A percentile compares a stretch with the other conserved stretches of the same genome.
These are phyloP conservation scores for Dasypus novemcinctus DNA, from an alignment of 2,113 vertebrate genomes.

Conservation along the genomic window DNA sequence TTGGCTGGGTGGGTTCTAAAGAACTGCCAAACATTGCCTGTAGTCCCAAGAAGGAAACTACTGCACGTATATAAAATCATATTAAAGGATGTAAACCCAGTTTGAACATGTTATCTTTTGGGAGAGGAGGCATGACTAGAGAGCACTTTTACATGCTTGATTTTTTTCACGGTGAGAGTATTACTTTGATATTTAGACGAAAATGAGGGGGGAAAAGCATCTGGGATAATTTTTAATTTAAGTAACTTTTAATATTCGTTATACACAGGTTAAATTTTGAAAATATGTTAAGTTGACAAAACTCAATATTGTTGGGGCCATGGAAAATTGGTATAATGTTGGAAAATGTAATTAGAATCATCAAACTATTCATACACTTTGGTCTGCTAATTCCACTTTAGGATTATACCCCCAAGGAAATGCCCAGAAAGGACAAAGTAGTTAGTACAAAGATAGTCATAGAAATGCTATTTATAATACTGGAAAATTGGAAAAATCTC, in stretches of 20 bases:
- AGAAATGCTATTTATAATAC: slow-evolving; percentile 61
- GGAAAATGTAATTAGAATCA: neutral
- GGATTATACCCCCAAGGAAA: slow-evolving; percentile 53
- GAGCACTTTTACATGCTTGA: neutral
- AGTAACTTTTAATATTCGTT: neutral
- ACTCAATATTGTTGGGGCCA: neutral
- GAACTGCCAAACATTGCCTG: neutral
- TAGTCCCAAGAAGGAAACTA: slow-evolving; percentile 16
- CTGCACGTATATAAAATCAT: neutral
- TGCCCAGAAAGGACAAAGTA: slow-evolving; percentile 44
- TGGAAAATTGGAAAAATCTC: slow-evolving; percentile 52
- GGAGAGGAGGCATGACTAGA: neutral
- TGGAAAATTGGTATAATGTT: neutral
- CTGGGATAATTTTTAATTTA: neutral
- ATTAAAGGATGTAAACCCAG: neutral
- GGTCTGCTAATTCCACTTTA: slow-evolving; percentile 48
- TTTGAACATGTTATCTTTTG: neutral
- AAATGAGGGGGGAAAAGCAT: neutral
- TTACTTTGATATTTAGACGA: neutral
- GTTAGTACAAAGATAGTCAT: slow-evolving; percentile 48
- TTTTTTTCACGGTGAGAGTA: neutral
- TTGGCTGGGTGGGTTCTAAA: neutral
- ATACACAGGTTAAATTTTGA: neutral
- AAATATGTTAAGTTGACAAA: slow-evolving; percentile 26
- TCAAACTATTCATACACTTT: slow-evolving; percentile 15